Evolutionary conservation across 2,797 vertebrate genomes (phyloP).

Genomic region (Cossypha polioptera): DNA sequence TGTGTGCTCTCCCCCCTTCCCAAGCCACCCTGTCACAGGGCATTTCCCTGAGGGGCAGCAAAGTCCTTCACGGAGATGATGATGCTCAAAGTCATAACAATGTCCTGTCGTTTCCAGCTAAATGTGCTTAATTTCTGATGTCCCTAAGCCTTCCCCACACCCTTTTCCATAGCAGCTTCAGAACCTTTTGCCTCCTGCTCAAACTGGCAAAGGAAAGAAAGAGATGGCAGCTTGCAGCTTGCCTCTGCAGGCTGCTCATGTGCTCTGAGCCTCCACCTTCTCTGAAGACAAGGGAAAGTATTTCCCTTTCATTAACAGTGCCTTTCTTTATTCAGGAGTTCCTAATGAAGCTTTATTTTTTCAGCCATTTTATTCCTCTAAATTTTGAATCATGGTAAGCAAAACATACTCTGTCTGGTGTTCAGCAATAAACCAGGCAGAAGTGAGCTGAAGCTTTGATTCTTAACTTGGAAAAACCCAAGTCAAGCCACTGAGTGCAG

Average conservation of each 20-base stretch:
- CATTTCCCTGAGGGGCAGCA: background rate
- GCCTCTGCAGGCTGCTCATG: background rate
- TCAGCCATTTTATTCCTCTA: background rate
- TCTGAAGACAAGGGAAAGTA: background rate
- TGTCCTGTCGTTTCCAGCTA: background rate
- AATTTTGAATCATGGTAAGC: background rate
- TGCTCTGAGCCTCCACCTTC: background rate
- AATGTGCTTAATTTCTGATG: background rate
- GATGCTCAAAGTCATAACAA: background rate
- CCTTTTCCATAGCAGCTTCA: background rate
- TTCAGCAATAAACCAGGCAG: background rate
- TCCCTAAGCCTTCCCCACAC: background rate
- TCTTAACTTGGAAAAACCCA: conserved; percentile 21
- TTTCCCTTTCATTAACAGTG: background rate
- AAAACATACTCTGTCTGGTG: background rate
- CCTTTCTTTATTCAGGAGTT: background rate
- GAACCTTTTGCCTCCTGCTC: background rate
- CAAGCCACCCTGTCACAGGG: background rate
- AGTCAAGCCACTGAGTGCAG: background rate
- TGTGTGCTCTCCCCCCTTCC: background rate
- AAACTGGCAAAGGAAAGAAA: background rate
- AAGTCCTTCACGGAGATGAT: background rate
- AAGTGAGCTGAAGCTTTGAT: background rate
- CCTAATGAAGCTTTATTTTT: background rate
- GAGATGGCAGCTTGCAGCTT: background rate